phyloP scores from a whole-genome alignment of 1,140 invertebrate genomes.

The Lordiphosa stackelbergi region DNA sequence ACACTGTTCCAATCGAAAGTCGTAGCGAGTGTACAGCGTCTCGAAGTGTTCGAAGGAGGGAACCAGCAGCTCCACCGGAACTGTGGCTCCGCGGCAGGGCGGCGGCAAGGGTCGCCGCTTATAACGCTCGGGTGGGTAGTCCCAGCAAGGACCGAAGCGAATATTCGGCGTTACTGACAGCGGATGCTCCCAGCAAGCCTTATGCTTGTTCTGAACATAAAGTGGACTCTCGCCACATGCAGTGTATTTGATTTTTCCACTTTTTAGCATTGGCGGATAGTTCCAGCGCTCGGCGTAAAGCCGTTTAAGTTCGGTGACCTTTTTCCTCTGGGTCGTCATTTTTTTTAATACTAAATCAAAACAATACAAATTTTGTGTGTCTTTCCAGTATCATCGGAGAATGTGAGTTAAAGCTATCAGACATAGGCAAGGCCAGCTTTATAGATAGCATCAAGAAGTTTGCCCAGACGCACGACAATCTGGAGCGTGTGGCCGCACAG shows the following conservation, averaged over 20 bases:
- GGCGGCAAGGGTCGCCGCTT: constrained; percentile 33
- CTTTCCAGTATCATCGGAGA: constrained; percentile 76
- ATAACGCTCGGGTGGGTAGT: constrained; percentile 49
- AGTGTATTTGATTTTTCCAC: constrained; percentile 17
- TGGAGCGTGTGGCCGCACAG: constrained; percentile 75
- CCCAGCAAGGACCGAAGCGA: constrained; percentile 52
- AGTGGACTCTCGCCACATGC: constrained; percentile 20
- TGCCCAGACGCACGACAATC: constrained; percentile 26
- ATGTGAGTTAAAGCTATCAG: constrained; percentile 75
- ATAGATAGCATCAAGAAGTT: constrained; percentile 77
- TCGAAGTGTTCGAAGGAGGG: constrained; percentile 40
- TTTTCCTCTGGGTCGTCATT: constrained; percentile 17
- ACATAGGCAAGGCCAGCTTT: constrained; percentile 79
- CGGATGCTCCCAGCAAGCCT: constrained; percentile 48
- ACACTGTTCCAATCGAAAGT: constrained; percentile 48
- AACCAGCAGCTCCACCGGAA: constrained; percentile 20
- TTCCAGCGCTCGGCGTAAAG: constrained; percentile 33
- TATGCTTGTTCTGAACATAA: constrained; percentile 14
- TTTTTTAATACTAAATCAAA: constrained; percentile 4
- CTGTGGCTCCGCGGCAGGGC: constrained; percentile 42
- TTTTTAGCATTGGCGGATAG: constrained; percentile 34
- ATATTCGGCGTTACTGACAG: constrained; percentile 1
- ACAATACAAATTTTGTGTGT: constrained; percentile 16
- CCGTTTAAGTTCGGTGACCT: constrained; percentile 27
- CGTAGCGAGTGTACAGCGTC: constrained; percentile 40